These are phyloP conservation scores for Osmoderma eremita DNA, from an alignment of 2,888 invertebrate species.

Conservation along the genomic window DNA sequence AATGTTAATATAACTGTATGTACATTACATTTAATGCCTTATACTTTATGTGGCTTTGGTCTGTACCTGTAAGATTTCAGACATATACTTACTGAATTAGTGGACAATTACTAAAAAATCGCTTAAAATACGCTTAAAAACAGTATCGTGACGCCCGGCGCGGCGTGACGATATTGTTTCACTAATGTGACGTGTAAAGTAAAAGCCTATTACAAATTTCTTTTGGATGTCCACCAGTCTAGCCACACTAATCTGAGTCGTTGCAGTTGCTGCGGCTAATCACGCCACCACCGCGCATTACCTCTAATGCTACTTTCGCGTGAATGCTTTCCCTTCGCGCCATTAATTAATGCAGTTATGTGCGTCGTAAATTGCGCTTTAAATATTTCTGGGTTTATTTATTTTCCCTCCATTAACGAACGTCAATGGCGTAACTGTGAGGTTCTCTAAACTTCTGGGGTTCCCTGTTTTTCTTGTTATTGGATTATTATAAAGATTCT, in stretches of 20 bases:
- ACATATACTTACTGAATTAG: no score
- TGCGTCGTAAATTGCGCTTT: conserved; percentile 52
- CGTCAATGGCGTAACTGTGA: conserved; percentile 20
- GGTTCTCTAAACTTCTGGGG: conserved; percentile 4
- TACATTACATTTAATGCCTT: no score
- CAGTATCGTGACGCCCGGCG: no score
- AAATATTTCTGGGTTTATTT: conserved; percentile 52
- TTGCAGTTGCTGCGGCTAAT: conserved; percentile 47
- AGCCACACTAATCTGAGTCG: conserved; percentile 38
- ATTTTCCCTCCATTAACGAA: conserved; percentile 17
- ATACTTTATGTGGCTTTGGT: no score
- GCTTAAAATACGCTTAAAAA: no score
- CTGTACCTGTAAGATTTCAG: no score
- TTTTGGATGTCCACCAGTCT: conserved; percentile 44
- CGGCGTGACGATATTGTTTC: conserved; percentile 49
- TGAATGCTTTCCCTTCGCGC: conserved; percentile 51
- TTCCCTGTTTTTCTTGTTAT: not conserved
- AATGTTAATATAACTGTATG: no score
- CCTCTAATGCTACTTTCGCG: conserved; percentile 54
- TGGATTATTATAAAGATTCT: not conserved
- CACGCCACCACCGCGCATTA: conserved; percentile 53
- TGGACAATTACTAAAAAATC: no score
- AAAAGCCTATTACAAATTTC: conserved; percentile 54
- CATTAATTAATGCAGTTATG: conserved; percentile 53
- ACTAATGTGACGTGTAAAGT: conserved; percentile 52